These are phyloP conservation scores for Dipodomys stephensi DNA, from an alignment of 2,113 vertebrate species.

Conservation along the genomic window DNA sequence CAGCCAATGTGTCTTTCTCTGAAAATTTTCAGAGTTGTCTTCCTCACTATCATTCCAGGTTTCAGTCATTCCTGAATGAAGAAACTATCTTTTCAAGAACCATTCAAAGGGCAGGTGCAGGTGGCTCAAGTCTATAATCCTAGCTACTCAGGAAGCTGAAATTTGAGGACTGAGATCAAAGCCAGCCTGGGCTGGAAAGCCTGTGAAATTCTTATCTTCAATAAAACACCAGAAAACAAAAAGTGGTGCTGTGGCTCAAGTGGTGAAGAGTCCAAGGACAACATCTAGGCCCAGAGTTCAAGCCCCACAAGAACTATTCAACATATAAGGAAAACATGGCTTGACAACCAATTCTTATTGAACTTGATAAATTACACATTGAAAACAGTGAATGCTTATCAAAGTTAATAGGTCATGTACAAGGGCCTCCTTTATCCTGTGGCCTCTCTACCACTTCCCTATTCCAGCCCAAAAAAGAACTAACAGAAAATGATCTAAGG, in stretches of 20 bases:
- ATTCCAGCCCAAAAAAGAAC: neutral
- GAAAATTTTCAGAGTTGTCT: slow-evolving; percentile 46
- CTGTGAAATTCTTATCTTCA: too few species aligned
- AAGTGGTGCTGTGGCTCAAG: too few species aligned
- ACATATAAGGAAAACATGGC: neutral
- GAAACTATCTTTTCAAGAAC: neutral
- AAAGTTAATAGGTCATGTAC: neutral
- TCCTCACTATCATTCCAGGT: slow-evolving; percentile 2
- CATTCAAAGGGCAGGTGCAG: too few species aligned
- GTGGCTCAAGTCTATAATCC: too few species aligned
- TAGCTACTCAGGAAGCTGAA: too few species aligned
- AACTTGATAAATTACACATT: slow-evolving; percentile 15
- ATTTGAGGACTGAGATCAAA: too few species aligned
- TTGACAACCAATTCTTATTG: neutral
- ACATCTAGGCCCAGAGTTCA: too few species aligned
- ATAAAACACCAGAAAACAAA: too few species aligned
- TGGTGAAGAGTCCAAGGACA: too few species aligned
- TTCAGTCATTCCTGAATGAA: slow-evolving; percentile 9
- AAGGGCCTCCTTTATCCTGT: neutral
- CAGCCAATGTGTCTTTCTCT: neutral
- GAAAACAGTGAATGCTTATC: neutral
- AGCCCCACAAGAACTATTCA: neutral
- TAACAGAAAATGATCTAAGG: slow-evolving; percentile 25
- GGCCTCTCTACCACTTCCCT: neutral
- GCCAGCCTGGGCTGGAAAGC: too few species aligned